Base-by-base conservation (phyloP, 1,140 invertebrate genomes). In the Tenebrio molitor region DNA sequence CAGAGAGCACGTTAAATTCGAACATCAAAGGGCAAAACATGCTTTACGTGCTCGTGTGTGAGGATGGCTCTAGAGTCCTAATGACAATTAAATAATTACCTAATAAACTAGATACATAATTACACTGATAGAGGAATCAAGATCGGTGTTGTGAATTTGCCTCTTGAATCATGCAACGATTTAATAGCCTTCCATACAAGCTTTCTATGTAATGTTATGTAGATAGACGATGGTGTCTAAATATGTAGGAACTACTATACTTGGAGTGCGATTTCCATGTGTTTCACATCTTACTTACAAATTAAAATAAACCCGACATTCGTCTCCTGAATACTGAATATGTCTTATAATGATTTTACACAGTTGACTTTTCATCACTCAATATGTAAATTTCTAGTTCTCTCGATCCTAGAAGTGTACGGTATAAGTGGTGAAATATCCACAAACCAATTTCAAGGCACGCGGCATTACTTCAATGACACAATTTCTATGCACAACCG, bases 261-360 rank as follows among this genome's bases (percentile, higher is more conserved):
- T 8, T 4, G 8, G 25, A 29, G 3, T 8, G 25, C 8, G 3
- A 29, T 29, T 29, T 58, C 16, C 12, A 15, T n/a, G n/a, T n/a
- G 14, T 16, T 58, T 14, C 23, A 14, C 8, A 29, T 25, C 23
- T 58, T 14, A 58, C 50, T 33, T 29, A 29, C 21, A 58, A 58
- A 58, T 58, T 58, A 58, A 58, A 58, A 58, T 23, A 25, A 23
- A 58, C 7, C 50, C 50, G 19, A 29, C 21, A 58, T 58, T 3
- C 50, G 50, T 29, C 50, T 29, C 3, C 23, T 58, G 50, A 58
- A 58, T 58, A 58, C 50, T 58, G 50, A 58, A 29, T 58, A 58
- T 58, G 50, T 58, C 50, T 58, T 58, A 58, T 58, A 58, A 58
- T 58, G 50, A 58, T 58, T 58, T 58, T 58, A 58, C 50, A 58